Evolutionary conservation across 2,797 vertebrate genomes (phyloP).

Genomic region (Rhyacichthys aspro): DNA sequence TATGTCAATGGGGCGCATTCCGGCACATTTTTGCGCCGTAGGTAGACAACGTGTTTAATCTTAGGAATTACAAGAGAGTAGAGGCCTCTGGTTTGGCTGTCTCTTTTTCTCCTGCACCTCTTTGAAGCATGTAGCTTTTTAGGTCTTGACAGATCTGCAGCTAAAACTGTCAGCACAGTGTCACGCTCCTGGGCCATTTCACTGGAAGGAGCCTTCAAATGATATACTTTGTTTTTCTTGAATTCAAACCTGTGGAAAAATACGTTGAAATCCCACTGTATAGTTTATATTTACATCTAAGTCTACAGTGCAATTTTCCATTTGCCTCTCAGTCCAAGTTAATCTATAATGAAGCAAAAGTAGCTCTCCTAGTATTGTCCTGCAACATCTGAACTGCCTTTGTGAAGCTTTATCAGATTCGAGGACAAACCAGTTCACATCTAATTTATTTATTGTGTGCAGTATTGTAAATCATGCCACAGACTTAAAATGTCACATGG

Average conservation of each 20-base stretch:
- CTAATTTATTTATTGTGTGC: constrained; percentile 73
- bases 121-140: constrained; percentile 39
- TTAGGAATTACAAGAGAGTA: constrained; percentile 60
- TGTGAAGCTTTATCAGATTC: constrained; percentile 61
- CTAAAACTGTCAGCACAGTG: constrained; percentile 56
- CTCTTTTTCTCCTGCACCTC: constrained; percentile 40
- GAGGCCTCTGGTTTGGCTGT: constrained; percentile 46
- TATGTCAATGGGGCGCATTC: constrained; percentile 57
- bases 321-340: constrained; percentile 39
- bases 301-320: not conserved
- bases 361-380: constrained; percentile 53
- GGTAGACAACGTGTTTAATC: constrained; percentile 75
- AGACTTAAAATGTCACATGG: constrained; percentile 67
- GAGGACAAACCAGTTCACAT: constrained; percentile 62
- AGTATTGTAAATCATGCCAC: constrained; percentile 72
- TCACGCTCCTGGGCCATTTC: constrained; percentile 52
- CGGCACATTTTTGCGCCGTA: constrained; percentile 59
- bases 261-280: not conserved
- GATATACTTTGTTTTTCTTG: constrained; percentile 24
- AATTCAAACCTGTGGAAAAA: constrained; percentile 31
- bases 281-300: not conserved
- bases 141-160: constrained; percentile 48
- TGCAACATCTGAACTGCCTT: constrained; percentile 44
- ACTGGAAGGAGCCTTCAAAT: constrained; percentile 38
- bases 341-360: constrained; percentile 60